Base-by-base conservation (phyloP, 2,888 invertebrate genomes). In the Alcis repandata region DNA sequence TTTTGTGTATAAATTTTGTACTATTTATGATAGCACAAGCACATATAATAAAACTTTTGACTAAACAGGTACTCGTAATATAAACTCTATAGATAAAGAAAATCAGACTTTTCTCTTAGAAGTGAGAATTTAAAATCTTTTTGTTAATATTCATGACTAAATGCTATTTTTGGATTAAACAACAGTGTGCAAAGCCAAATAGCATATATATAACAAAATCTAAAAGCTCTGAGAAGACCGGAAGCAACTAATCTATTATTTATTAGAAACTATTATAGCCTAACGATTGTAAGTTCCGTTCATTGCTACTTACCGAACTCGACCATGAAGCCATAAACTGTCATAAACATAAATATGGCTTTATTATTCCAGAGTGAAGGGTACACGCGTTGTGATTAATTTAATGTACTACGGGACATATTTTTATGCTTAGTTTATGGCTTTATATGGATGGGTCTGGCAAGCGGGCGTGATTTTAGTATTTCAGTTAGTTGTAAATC, bases 401-500 rank as follows among this genome's bases (percentile, higher is more conserved):
- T 53, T 61, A 62, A 68, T 71, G 60, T 63, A 52, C 63, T 64
- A 33, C 59, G 67, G 45, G 59, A 66, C 69, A 62, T 62, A 54
- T 41, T 63, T 62, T 67, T 46, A 59, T 66, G 49, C 49, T 59
- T 51, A 51, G 49, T 66, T 68, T 46, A 63, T 68, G 33, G 46
- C 64, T 51, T 70, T 53, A 56, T 68, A 61, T 67, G 63, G 41
- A 56, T 46, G 45, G 65, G 58, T 48, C 40, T 52, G 58, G 38
- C 40, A 48, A 52, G 19, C 60, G 46, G 68, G 70, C 61, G 70
- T 67, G 54, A 66, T 61, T 68, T 72, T 66, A 53, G 20, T 49
- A 48, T n/a, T 4, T 27, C 17, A 15, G n/a, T 27, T 17, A 19
- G 19, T 36, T 51, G 8, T 33, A 36, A 36, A 19, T 19, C 6